These are phyloP conservation scores for Lithophane ornitopus DNA, from an alignment of 2,888 invertebrate genomes.

Conservation along the genomic window DNA sequence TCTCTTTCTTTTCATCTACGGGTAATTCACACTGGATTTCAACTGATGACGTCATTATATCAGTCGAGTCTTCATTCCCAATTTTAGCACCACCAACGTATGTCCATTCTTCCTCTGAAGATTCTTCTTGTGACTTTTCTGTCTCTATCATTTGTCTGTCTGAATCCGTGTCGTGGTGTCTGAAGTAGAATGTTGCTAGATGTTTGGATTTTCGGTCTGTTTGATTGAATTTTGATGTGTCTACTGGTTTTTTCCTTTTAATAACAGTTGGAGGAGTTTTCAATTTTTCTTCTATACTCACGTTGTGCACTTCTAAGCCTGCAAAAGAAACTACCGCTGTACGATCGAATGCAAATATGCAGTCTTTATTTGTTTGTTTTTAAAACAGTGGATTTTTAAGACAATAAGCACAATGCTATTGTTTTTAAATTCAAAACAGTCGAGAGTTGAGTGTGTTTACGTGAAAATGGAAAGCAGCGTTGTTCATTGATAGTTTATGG, in stretches of 20 bases:
- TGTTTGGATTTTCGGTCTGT: slow-evolving; percentile 95
- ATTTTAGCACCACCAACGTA: slow-evolving; percentile 90
- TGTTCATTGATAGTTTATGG: slow-evolving; percentile 34
- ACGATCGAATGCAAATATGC: slow-evolving; percentile 33
- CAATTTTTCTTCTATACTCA: slow-evolving; percentile 76
- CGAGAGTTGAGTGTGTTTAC: slow-evolving; percentile 62
- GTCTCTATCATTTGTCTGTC: slow-evolving; percentile 92
- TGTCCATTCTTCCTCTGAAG: slow-evolving; percentile 92
- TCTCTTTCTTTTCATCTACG: slow-evolving; percentile 80
- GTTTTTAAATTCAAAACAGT: slow-evolving; percentile 77
- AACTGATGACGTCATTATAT: slow-evolving; percentile 89
- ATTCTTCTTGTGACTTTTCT: slow-evolving; percentile 87
- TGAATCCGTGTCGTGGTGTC: slow-evolving; percentile 96
- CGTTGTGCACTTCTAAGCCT: slow-evolving; percentile 79
- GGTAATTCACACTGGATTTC: slow-evolving; percentile 87
- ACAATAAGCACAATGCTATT: slow-evolving; percentile 71
- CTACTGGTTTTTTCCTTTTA: slow-evolving; percentile 89
- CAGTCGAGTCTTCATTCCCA: slow-evolving; percentile 86
- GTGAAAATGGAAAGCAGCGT: slow-evolving; percentile 72
- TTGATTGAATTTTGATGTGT: slow-evolving; percentile 92
- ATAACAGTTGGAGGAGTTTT: slow-evolving; percentile 87
- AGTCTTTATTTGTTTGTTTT: slow-evolving; percentile 66
- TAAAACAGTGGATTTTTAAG: slow-evolving; percentile 70
- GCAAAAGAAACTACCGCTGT: slow-evolving; percentile 67
- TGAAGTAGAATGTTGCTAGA: slow-evolving; percentile 96